Base-by-base conservation (phyloP, 2,888 invertebrate species). In the Drosophila hamatofila region DNA sequence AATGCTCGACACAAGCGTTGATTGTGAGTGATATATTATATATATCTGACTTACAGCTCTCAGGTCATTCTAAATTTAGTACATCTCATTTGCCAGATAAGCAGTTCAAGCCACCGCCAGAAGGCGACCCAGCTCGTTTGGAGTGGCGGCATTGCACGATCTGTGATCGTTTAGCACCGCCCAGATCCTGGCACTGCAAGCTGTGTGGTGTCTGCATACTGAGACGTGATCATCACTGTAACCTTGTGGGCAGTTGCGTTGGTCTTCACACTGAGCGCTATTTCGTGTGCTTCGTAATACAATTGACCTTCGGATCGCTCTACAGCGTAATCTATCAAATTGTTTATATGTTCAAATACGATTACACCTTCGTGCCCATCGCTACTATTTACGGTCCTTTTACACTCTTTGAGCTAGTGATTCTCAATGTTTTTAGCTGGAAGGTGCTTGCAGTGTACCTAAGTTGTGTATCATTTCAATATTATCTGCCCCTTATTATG, bases 131-230 rank as follows among this genome's bases (percentile, higher is more conserved):
- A 3, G 46, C 39, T 1, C 23, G 33, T 0, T 6, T n/a, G 12
- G 62, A 59, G 1, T 74, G 74, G 74, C 25, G 27, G 1, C n/a
- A 48, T 27, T 74, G 74, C 16, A 0, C 2, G 0, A 93, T 93
- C 0, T 99, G 99, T 63, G 95, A 96, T 89, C 93, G 94, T 49
- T 68, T 95, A 7, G 94, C 95, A 3, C 97, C 97, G 2, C 97
- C 98, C 2, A 94, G 98, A 56, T 96, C 98, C 1, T 98, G 97
- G 95, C 99, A 99, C 91, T 99, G 99, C 91, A 94, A 94, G 5
- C 94, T 94, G 6, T 99, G 99, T 92, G 94, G 96, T 75, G 94
- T 94, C 8, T 99, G 99, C 92, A 95, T 98, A 57, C 42, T 93
- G 57, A 97, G 97, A 92, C 94, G 98, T 74, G 98, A 97, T 91